Base-by-base conservation (phyloP, 2,113 vertebrate genomes). In the Callocephalon fimbriatum region DNA sequence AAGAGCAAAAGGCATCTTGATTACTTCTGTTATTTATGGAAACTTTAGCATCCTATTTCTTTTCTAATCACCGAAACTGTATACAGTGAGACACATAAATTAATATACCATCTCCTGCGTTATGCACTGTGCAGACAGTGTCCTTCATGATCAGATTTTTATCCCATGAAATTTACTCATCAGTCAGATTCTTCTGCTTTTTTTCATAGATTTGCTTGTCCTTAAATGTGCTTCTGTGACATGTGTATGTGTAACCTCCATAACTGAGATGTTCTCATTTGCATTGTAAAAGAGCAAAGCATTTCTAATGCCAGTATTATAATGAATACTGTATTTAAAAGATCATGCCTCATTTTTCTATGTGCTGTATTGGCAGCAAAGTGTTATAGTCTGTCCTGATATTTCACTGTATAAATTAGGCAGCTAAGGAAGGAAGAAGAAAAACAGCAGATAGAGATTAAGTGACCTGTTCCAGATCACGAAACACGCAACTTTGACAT, bases 371-470 rank as follows among this genome's bases (percentile, higher is more conserved):
- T 0, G 3, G 59, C 94, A 94, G 84, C 84, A 89, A 85, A 15
- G 44, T 53, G 65, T 76, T 94, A 51, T 63, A 76, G 73, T 93
- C 88, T 94, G 84, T 75, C 70, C 73, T 90, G 93, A 42, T 93
- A 87, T 72, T 96, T 95, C 81, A 87, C 91, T 94, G 77, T 87
- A 56, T 91, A 96, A 95, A 91, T 96, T 94, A 96, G 81, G 40
- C 42, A 71, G 45, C 44, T 79, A 50, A 86, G 65, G 86, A 76
- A 76, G 63, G 54, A 78, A 66, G 74, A 86, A 79, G 44, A 35
- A 91, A 89, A 95, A 11, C 63, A 88, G 54, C 66, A 86, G 86
- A 50, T 77, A 84, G 0, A 86, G 78, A 88, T 70, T 59, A 91
- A 93, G 38, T 91, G 70, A 94, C 80, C 87, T 85, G 61, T 90